Conservation (phyloP, 2,888 invertebrate genomes). For the Drosophila nr. perissopoda region DNA sequence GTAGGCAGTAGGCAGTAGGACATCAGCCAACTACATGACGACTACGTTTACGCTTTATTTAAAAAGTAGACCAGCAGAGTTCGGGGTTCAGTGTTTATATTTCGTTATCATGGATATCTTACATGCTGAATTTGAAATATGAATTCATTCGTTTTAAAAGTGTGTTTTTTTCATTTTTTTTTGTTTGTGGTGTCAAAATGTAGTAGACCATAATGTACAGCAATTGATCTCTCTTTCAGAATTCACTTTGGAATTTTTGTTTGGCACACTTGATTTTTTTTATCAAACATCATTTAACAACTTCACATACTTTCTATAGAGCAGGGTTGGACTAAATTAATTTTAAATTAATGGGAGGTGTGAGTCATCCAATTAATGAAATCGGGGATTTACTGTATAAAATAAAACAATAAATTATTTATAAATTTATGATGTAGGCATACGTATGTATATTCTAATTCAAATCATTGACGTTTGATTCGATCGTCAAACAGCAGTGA, state of each 20-base stretch:
- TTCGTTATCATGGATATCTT: constrained; percentile 76
- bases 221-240: constrained; percentile 56
- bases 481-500: constrained; percentile 51
- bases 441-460: constrained; percentile 28
- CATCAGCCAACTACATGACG: constrained; percentile 14
- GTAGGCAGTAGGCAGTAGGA: constrained; percentile 11
- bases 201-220: constrained; percentile 77
- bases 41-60: constrained; percentile 18
- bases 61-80: constrained; percentile 47
- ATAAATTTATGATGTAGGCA: constrained; percentile 29
- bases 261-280: constrained; percentile 54
- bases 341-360: constrained; percentile 72
- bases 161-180: constrained; percentile 32
- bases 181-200: constrained; percentile 44
- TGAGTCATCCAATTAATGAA: constrained; percentile 77
- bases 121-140: constrained; percentile 78
- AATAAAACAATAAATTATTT: constrained; percentile 70
- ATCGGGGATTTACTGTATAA: constrained; percentile 78
- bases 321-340: constrained; percentile 79
- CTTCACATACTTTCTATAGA: constrained; percentile 74
- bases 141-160: constrained; percentile 44
- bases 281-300: constrained; percentile 70
- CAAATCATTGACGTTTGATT: constrained; percentile 22
- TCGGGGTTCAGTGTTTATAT: constrained; percentile 71
- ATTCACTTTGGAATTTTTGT: constrained; percentile 57